Base-by-base conservation (phyloP, 1,140 invertebrate species). In the Cydia strobilella region DNA sequence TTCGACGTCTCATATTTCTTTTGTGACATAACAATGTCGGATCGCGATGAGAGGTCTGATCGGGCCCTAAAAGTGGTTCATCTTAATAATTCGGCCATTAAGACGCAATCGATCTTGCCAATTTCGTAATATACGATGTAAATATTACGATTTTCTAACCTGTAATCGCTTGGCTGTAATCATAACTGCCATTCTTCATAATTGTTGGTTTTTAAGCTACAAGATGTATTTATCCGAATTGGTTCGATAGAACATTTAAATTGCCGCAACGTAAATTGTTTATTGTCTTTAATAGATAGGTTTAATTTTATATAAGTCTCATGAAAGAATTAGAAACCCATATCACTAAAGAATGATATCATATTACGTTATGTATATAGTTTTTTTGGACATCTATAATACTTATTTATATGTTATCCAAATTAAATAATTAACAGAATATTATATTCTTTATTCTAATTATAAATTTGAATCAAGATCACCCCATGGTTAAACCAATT, bases 161-260 rank as follows among this genome's bases (percentile, higher is more conserved):
- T 74, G n/a, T 62, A 74, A 51, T 74, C 12, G n/a, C 23, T 72
- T 42, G 35, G 42, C n/a, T 39, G 69, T 72, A 72, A 72, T 72
- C 51, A 72, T 72, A 72, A 54, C 42, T 72, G 71, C 39, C 25
- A 48, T 72, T 48, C 31, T 13, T 18, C 31, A 15, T 72, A 72
- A 72, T 72, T 45, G 13, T n/a, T 10, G 18, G 71, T 2, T 51
- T 72, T 72, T n/a, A 23, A 51, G 71, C 20, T 25, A 13, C 18
- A 39, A n/a, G 31, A 18, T 42, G 45, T 42, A 72, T 42, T 23
- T 48, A 48, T 42, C 35, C 10, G 10, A 25, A 72, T 25, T 7
- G 42, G 71, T 72, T 51, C 18, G 13, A 72, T 20, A 20, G 23
- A 45, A 13, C 31, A 69, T 69, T 69, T 42, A 35, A 39, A 27